Evolutionary conservation across 2,797 vertebrate species (phyloP).

Genomic region (Oreortyx pictus): DNA sequence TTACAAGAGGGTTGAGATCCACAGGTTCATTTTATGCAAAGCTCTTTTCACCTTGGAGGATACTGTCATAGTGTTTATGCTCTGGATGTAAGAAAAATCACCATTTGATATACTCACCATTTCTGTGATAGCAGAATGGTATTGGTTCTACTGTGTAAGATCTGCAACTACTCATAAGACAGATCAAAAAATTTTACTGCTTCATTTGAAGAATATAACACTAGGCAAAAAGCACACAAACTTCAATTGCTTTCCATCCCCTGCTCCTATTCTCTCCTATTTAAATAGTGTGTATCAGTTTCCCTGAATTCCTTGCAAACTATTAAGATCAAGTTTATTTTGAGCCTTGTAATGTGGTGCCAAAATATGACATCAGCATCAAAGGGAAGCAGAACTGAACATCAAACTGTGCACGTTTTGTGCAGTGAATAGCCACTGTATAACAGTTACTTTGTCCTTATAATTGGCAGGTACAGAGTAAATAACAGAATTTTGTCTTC

Average conservation of each 20-base stretch:
- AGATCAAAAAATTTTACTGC: neutral
- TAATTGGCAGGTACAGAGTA: neutral
- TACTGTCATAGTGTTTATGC: neutral
- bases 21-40: neutral
- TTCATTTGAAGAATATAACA: neutral
- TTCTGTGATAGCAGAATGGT: neutral
- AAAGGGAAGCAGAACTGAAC: neutral
- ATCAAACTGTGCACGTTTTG: neutral
- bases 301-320: neutral
- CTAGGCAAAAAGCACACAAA: neutral
- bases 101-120: neutral
- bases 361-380: neutral
- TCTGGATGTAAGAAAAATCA: neutral
- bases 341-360: neutral
- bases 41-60: neutral
- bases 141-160: neutral
- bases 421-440: fast-evolving
- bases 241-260: neutral
- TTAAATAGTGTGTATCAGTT: neutral
- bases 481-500: conserved; percentile 11
- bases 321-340: neutral
- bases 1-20: neutral
- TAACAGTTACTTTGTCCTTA: neutral
- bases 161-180: neutral
- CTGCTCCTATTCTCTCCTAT: neutral